Conservation (phyloP, 2,888 invertebrate species). For the Subacronicta megacephala region DNA sequence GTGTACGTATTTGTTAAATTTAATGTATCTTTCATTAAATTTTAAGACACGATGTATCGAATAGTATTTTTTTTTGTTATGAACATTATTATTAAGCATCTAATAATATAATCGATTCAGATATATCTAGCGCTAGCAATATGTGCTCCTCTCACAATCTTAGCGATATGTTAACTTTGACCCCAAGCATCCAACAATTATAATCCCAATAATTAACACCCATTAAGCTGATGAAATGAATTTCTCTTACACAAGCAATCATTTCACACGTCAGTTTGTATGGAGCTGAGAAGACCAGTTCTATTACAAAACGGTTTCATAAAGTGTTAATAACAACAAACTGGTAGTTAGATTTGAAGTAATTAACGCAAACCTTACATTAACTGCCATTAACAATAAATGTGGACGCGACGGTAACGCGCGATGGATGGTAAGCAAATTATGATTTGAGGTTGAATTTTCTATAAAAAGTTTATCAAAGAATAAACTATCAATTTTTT, state of each 20-base stretch:
- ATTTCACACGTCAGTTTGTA: conserved; percentile 31
- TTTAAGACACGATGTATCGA: too few species aligned
- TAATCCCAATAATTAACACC: conserved; percentile 50
- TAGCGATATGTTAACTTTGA: conserved; percentile 30
- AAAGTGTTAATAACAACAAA: conserved; percentile 70
- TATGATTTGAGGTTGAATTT: conserved; percentile 26
- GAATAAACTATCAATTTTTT: background rate
- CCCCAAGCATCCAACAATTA: conserved; percentile 36
- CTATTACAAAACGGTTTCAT: conserved; percentile 67
- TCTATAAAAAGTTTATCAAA: conserved; percentile 23
- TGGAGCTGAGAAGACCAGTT: conserved; percentile 40
- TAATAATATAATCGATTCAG: too few species aligned
- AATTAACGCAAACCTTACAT: conserved; percentile 72
- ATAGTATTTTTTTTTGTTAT: too few species aligned
- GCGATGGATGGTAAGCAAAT: conserved; percentile 25
- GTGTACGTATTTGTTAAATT: too few species aligned
- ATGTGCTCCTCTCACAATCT: conserved; percentile 14
- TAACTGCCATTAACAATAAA: conserved; percentile 75
- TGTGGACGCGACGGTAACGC: conserved; percentile 56
- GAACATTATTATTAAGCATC: too few species aligned
- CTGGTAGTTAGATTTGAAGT: conserved; percentile 70
- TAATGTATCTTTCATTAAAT: too few species aligned
- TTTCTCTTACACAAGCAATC: conserved; percentile 49
- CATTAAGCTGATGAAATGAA: conserved; percentile 50
- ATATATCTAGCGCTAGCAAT: too few species aligned